Evolutionary conservation across 1,140 invertebrate genomes (phyloP), one percentile per base, ranked within the genome.

Genomic region (Pectinophora gossypiella): DNA sequence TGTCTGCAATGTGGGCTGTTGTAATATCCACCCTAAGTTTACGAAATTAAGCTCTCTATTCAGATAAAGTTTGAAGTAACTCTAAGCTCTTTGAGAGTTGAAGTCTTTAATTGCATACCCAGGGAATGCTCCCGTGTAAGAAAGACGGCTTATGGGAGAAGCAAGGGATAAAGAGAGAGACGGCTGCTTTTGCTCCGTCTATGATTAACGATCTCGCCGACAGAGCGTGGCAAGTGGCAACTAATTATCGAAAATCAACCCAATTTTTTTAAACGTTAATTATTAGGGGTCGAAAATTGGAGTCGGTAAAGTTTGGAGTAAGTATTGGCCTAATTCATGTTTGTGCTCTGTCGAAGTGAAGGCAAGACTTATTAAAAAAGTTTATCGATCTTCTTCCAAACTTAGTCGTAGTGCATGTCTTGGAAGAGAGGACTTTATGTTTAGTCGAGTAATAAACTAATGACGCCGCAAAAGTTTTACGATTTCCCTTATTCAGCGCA

Each of bases 151-250:
- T 32, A 12, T 12, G 4, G 9, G 27, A 32, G n/a, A 32, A 32
- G 9, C 27, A 3, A 32, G 9, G 27, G 9, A 32, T 9, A 12
- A 12, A 32, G 36, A 54, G 10, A 50, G 32, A 19, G 48, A 54
- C 43, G 18, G 43, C 0, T 16, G 32, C 19, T 13, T 36, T n/a
- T 15, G n/a, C 40, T 40, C 42, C n/a, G 13, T 20, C 48, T 56
- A 49, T 56, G 54, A 56, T 56, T 56, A 56, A 56, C 54, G 54
- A 56, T 16, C 15, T 6, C 38, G n/a, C 21, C 21, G 16, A 20
- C 36, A 13, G 27, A 18, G 40, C 21, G 54, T 56, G 54, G 48
- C 54, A 56, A 56, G 23, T 32, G 27, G 27, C 27, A 32, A 32
- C 27, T 56, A 56, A 56, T 56, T 56, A 56, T 23, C 27, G 54